Evolutionary conservation across 2,797 vertebrate species (phyloP).

Genomic region (Esox masquinongy): DNA sequence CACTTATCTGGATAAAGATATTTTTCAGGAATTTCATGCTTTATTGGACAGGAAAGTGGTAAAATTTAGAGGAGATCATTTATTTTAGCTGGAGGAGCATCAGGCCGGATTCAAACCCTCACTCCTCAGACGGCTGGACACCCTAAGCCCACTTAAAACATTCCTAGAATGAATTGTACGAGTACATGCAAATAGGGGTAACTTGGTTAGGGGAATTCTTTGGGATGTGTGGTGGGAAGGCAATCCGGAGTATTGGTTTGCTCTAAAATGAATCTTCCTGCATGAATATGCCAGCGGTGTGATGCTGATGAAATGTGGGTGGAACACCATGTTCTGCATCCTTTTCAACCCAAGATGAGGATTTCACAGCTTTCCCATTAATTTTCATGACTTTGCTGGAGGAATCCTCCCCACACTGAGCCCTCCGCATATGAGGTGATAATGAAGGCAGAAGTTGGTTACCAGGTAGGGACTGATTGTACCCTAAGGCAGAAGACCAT

Average conservation of each 20-base stretch:
- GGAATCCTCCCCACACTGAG: not conserved
- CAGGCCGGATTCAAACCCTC: too few species aligned
- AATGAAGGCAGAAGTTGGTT: not conserved
- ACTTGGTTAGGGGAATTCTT: not conserved
- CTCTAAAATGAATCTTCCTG: not conserved
- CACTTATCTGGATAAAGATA: too few species aligned
- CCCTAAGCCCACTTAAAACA: not conserved
- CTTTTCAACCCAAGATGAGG: not conserved
- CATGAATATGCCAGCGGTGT: not conserved
- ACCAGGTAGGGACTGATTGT: not conserved
- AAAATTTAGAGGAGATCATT: too few species aligned
- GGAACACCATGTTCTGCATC: not conserved
- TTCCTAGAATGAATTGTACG: not conserved
- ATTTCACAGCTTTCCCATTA: not conserved
- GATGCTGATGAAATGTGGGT: constrained; percentile 4
- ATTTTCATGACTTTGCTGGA: not conserved
- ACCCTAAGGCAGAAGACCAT: not conserved
- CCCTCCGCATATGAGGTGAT: not conserved
- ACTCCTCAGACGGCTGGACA: too few species aligned
- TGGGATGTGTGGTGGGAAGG: not conserved
- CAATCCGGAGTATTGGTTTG: not conserved
- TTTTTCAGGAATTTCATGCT: not conserved
- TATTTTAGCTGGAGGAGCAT: too few species aligned
- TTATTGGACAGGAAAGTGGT: too few species aligned
- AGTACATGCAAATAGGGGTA: not conserved